Conservation (phyloP, 2,888 invertebrate species). For the Amiota communis region DNA sequence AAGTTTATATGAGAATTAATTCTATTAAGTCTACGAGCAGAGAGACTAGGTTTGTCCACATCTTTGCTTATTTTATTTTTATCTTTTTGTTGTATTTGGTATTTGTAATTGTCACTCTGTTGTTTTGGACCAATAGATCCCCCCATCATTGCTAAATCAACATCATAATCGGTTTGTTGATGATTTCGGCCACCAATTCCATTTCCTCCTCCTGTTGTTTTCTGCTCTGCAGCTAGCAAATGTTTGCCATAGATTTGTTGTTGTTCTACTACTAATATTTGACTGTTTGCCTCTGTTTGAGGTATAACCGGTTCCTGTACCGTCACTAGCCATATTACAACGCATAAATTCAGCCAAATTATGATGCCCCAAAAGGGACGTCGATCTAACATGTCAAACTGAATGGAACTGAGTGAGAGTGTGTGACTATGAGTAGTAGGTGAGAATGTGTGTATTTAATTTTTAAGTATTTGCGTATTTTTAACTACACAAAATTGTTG, state of each 20-base stretch:
- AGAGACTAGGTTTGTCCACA: slow-evolving; percentile 54
- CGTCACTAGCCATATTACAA: slow-evolving; percentile 72
- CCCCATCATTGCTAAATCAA: too few relatives aligned
- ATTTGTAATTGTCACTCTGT: slow-evolving; percentile 45
- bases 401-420: slow-evolving; percentile 7
- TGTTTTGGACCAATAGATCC: not conserved
- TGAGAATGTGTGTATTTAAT: too few relatives aligned
- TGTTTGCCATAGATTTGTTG: slow-evolving; percentile 40
- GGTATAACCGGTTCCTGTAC: slow-evolving; percentile 66
- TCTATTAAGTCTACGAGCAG: slow-evolving; percentile 45
- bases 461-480: not conserved
- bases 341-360: slow-evolving; percentile 69
- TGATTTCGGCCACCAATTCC: too few relatives aligned
- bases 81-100: slow-evolving; percentile 51
- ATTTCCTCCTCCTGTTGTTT: slow-evolving; percentile 18
- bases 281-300: slow-evolving; percentile 43
- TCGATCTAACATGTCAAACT: slow-evolving; percentile 70
- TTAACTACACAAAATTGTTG: not conserved
- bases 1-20: slow-evolving; percentile 24
- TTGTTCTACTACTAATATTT: slow-evolving; percentile 3
- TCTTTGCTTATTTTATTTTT: too few relatives aligned
- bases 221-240: slow-evolving; percentile 34
- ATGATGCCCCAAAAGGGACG: slow-evolving; percentile 70
- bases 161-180: too few relatives aligned
- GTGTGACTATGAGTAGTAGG: not conserved